phyloP scores from a whole-genome alignment of 1,140 invertebrate species.

The Tetranychus urticae region DNA sequence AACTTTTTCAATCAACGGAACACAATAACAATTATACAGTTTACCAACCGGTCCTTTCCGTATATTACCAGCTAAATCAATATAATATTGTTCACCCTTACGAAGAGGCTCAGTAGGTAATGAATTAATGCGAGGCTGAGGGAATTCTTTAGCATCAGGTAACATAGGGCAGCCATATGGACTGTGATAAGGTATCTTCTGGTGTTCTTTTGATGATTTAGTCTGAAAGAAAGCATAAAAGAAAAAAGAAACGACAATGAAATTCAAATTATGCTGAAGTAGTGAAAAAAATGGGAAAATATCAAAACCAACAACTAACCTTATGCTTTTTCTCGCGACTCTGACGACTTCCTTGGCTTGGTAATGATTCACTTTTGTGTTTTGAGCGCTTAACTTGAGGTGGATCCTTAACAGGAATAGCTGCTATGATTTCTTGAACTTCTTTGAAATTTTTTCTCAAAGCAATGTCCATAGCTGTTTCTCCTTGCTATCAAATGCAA shows the following conservation, averaged over 20 bases:
- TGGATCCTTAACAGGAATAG: conserved; percentile 20
- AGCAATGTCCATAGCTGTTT: conserved; percentile 72
- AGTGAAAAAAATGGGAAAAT: neutral
- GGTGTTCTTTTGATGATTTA: neutral
- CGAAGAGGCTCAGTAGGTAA: conserved; percentile 57
- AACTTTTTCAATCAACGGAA: conserved; percentile 57
- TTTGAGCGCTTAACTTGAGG: neutral
- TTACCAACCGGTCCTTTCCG: conserved; percentile 76
- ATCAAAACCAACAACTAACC: neutral
- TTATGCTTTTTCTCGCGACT: conserved; percentile 14
- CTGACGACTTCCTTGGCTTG: conserved; percentile 1
- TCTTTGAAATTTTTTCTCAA: conserved; percentile 56
- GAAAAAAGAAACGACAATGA: too few relatives aligned
- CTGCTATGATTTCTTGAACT: conserved; percentile 48
- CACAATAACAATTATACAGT: conserved; percentile 56
- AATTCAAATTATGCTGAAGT: neutral
- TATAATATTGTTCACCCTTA: conserved; percentile 74
- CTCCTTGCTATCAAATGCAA: conserved; percentile 35
- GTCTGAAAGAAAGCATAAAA: neutral
- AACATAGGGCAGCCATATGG: conserved; percentile 63
- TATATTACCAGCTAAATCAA: conserved; percentile 85
- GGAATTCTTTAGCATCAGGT: conserved; percentile 52
- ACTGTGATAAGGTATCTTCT: conserved; percentile 20
- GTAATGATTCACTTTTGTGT: conserved; percentile 23
- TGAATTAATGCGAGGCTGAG: conserved; percentile 54